Conservation (phyloP, 2,888 invertebrate species). For the Lasioglossum figueresi region DNA sequence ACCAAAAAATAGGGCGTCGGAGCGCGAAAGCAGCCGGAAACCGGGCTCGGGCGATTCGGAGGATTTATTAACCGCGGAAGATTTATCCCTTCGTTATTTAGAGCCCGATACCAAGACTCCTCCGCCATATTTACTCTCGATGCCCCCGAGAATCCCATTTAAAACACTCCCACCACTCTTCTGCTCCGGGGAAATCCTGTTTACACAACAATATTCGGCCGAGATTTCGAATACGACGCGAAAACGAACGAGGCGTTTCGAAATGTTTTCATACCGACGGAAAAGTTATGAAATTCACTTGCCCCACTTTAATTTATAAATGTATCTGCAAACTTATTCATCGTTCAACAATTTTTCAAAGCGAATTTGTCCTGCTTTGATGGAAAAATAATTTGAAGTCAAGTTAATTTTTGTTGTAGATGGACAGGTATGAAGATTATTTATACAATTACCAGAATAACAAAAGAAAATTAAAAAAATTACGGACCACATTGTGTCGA, state of each 20-base stretch:
- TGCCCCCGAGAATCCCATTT: background rate
- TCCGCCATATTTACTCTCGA: background rate
- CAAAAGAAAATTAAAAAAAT: background rate
- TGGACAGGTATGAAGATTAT: too few relatives aligned
- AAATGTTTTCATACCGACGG: background rate
- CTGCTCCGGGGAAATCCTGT: background rate
- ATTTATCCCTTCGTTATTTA: constrained; percentile 54
- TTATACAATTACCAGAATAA: background rate
- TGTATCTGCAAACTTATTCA: background rate
- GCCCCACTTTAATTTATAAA: background rate
- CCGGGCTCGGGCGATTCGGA: constrained; percentile 24
- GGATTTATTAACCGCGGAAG: constrained; percentile 56
- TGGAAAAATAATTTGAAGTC: background rate
- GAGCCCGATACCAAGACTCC: constrained; percentile 2
- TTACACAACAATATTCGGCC: background rate
- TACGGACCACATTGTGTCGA: too few relatives aligned
- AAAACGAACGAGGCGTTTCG: background rate
- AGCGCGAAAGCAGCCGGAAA: constrained; percentile 40
- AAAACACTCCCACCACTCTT: background rate
- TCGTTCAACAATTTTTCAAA: too few relatives aligned
- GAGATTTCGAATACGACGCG: background rate
- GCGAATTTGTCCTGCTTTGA: background rate
- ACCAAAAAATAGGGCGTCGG: constrained; percentile 38
- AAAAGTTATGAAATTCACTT: background rate
- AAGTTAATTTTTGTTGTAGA: too few relatives aligned